Conservation (phyloP, 2,888 invertebrate species). For the Troides aeacus region DNA sequence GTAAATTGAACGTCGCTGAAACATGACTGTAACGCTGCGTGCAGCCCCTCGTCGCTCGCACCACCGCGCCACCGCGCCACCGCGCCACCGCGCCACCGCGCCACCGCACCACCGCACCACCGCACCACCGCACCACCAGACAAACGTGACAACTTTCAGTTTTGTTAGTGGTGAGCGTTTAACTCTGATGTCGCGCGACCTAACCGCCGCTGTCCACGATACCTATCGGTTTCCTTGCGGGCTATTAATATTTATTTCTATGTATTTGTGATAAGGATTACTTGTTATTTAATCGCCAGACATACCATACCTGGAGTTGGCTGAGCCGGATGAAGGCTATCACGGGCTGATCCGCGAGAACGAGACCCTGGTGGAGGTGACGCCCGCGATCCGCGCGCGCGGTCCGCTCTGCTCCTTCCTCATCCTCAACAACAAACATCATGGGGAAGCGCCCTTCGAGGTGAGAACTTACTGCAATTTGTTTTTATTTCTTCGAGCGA, state of each 20-base stretch:
- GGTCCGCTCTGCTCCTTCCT: conserved; percentile 93
- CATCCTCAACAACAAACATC: conserved; percentile 94
- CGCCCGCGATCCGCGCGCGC: conserved; percentile 92
- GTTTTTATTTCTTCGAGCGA: no score
- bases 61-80: no score
- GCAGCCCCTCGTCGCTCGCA: neutral
- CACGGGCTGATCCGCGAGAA: conserved; percentile 96
- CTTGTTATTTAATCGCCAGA: conserved; percentile 49
- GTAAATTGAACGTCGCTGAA: conserved; percentile 22
- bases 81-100: no score
- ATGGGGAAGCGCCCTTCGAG: conserved; percentile 96
- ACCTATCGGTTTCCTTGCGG: no score
- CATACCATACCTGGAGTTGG: conserved; percentile 87
- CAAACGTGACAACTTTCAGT: no score
- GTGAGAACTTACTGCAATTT: conserved; percentile 58
- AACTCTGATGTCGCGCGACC: no score
- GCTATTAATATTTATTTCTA: no score
- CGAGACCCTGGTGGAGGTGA: conserved; percentile 94
- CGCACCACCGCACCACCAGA: no score
- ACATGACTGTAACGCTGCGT: neutral
- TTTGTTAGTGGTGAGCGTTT: no score
- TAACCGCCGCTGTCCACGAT: no score
- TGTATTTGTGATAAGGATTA: no score
- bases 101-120: no score
- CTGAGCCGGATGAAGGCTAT: conserved; percentile 92